phyloP scores from a whole-genome alignment of 2,888 invertebrate species.

The Stenichneumon culpator region DNA sequence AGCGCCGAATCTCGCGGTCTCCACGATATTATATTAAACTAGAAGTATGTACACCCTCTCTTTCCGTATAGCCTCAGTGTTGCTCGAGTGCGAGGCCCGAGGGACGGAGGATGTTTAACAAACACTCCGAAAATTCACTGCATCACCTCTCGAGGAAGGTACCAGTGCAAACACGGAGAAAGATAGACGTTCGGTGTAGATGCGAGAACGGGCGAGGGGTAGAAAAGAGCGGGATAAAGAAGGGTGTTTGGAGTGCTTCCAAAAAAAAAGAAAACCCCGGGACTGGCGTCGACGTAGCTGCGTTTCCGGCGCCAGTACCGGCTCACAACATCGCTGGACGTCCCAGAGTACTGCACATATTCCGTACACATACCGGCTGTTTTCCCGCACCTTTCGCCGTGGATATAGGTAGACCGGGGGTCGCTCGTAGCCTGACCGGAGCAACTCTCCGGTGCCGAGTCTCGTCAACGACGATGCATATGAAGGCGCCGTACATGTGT shows the following conservation, averaged over 20 bases:
- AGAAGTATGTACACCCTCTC: conserved; percentile 20
- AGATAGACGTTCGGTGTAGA: conserved; percentile 36
- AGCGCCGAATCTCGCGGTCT: conserved; percentile 5
- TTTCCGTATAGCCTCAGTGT: conserved; percentile 63
- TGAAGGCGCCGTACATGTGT: background rate
- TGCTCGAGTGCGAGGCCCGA: conserved; percentile 63
- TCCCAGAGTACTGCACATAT: conserved; percentile 12
- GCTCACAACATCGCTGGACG: background rate
- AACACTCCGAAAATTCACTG: conserved; percentile 81
- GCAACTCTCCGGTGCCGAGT: background rate
- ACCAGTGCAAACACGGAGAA: conserved; percentile 74
- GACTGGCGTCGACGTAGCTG: conserved; percentile 48
- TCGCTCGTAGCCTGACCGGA: conserved; percentile 28
- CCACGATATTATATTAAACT: conserved; percentile 1
- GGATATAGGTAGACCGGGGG: background rate
- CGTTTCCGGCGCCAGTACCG: conserved; percentile 47
- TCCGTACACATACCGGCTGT: background rate
- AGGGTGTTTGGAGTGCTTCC: conserved; percentile 73
- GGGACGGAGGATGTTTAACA: conserved; percentile 79
- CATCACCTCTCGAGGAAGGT: conserved; percentile 77
- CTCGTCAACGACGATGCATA: background rate
- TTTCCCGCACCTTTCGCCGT: conserved; percentile 6
- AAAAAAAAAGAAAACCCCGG: conserved; percentile 67
- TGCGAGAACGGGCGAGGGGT: conserved; percentile 34
- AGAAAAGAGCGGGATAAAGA: conserved; percentile 49